Evolutionary conservation across 2,797 vertebrate genomes (phyloP).

Genomic region (Margarornis squamiger): DNA sequence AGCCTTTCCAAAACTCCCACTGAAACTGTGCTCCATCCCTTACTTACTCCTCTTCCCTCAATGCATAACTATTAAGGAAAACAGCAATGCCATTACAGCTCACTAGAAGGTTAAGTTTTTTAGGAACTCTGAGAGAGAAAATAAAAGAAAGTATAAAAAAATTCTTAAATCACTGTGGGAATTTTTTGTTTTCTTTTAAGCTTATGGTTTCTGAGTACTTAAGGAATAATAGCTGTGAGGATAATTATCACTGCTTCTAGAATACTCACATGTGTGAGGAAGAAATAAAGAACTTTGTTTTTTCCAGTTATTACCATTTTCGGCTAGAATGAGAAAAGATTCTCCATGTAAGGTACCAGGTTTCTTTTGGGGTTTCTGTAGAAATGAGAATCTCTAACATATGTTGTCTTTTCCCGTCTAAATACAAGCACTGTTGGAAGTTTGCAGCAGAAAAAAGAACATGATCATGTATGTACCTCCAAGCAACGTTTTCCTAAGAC

Average conservation of each 20-base stretch:
- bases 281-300: neutral
- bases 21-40: neutral
- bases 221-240: neutral
- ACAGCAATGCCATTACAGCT: neutral
- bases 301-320: neutral
- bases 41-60: neutral
- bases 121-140: neutral
- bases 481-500: neutral
- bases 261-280: neutral
- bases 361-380: neutral
- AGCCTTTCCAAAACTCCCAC: neutral
- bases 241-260: neutral
- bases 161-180: neutral
- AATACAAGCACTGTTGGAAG: neutral
- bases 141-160: neutral
- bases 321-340: neutral
- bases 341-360: neutral
- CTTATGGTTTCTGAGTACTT: neutral
- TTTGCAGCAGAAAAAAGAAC: neutral
- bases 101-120: neutral
- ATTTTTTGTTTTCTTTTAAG: neutral
- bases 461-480: neutral
- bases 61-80: neutral
- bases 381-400: neutral
- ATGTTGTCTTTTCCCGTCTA: neutral